Evolutionary conservation across 2,797 vertebrate species (phyloP).

Genomic region (Scolopax bukidnonensis): DNA sequence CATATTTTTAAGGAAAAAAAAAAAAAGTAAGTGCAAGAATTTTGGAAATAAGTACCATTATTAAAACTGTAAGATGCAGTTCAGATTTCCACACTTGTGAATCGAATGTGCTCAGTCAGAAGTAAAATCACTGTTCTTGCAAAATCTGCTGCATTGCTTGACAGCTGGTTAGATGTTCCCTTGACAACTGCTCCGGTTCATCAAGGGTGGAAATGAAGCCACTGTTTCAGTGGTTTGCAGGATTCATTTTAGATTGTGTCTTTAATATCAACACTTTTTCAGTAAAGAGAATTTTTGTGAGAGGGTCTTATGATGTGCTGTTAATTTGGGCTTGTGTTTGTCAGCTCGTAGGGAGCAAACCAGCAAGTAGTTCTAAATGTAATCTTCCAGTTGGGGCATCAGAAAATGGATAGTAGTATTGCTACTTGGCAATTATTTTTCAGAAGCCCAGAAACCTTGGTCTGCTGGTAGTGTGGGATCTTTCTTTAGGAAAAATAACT

Average conservation of each 20-base stretch:
- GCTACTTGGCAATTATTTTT: not conserved
- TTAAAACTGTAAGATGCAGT: slow-evolving; percentile 9
- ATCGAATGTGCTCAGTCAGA: slow-evolving; percentile 49
- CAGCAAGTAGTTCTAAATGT: not conserved
- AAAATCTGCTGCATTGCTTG: slow-evolving; percentile 51
- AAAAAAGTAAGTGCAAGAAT: not conserved
- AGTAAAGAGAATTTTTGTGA: slow-evolving; percentile 3
- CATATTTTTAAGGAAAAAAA: not conserved
- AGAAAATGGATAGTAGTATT: not conserved
- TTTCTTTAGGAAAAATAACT: not conserved
- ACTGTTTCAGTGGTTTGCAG: slow-evolving; percentile 16
- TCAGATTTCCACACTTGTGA: slow-evolving; percentile 8
- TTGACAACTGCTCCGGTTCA: slow-evolving; percentile 73
- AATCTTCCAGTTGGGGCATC: not conserved
- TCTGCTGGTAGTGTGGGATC: not conserved
- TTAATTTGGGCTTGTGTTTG: not conserved
- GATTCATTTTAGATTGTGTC: slow-evolving; percentile 7
- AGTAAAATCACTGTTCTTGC: slow-evolving; percentile 62
- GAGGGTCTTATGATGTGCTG: not conserved
- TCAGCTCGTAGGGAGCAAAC: not conserved
- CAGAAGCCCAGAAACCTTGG: not conserved
- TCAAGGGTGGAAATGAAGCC: slow-evolving; percentile 70
- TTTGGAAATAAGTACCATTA: not conserved
- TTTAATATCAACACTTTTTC: slow-evolving; percentile 39
- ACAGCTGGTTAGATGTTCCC: slow-evolving; percentile 67